A percentile compares a stretch with the other conserved stretches of the same genome.
These are phyloP conservation scores for Plestiodon gilberti DNA, from an alignment of 2,113 vertebrate species.

Conservation along the genomic window DNA sequence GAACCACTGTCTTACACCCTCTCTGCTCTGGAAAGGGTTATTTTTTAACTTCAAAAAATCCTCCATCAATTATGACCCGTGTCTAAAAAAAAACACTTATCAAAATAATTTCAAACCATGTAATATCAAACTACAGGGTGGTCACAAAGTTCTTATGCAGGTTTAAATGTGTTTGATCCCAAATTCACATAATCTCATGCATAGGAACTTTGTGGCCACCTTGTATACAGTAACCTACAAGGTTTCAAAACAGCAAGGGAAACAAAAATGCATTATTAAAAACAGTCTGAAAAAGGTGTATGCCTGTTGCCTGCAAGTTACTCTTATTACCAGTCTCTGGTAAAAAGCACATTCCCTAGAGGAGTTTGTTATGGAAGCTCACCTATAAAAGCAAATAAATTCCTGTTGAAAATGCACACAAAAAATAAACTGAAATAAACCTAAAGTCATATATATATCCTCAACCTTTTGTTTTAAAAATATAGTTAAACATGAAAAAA, in stretches of 20 bases:
- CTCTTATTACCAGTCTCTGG: conserved; percentile 53
- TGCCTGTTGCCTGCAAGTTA: conserved; percentile 56
- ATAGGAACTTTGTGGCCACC: too few relatives aligned
- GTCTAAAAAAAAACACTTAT: too few relatives aligned
- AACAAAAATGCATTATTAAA: conserved; percentile 62
- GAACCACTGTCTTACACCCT: too few relatives aligned
- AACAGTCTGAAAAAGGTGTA: conserved; percentile 52
- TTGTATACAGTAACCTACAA: conserved; percentile 20
- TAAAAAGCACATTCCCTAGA: conserved; percentile 56
- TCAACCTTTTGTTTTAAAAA: conserved; percentile 35
- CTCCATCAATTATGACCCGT: too few relatives aligned
- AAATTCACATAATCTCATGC: too few relatives aligned
- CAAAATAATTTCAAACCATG: neutral
- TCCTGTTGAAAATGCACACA: conserved; percentile 21
- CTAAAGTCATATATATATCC: conserved; percentile 4
- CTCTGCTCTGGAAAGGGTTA: too few relatives aligned
- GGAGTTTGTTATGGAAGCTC: conserved; percentile 59
- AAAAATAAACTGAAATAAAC: conserved; percentile 43
- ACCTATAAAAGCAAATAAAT: conserved; percentile 52
- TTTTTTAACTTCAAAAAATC: too few relatives aligned
- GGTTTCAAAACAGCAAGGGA: conserved; percentile 50
- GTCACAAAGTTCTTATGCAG: too few relatives aligned
- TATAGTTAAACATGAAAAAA: neutral
- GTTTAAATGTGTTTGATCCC: too few relatives aligned
- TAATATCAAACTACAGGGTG: conserved; percentile 42